A percentile compares a stretch with the other conserved stretches of the same genome.
Conservation (phyloP, 2,888 invertebrate genomes). For the Cantharis rufa region DNA sequence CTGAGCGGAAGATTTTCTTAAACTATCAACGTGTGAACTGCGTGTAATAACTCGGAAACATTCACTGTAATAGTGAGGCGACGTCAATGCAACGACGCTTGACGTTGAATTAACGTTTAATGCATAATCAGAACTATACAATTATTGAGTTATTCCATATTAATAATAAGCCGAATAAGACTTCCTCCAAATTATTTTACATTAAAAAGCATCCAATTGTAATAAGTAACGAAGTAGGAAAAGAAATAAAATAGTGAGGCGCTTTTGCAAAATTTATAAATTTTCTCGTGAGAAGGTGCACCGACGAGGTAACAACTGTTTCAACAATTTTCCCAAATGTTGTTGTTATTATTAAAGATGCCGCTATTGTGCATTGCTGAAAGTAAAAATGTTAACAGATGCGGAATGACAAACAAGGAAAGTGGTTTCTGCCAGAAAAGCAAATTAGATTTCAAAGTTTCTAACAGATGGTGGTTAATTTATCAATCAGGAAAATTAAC, state of each 20-base stretch:
- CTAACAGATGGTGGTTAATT: neutral
- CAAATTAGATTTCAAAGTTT: neutral
- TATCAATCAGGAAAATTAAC: neutral
- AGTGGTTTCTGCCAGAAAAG: neutral
- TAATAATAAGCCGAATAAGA: no score
- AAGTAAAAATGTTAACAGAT: neutral
- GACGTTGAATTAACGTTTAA: no score
- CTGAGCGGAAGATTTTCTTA: no score
- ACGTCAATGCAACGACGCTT: no score
- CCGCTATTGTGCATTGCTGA: neutral
- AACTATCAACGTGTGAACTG: no score
- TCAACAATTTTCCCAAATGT: neutral
- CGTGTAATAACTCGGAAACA: no score
- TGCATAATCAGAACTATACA: no score
- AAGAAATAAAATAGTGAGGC: neutral
- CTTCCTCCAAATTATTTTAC: no score
- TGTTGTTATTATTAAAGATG: neutral
- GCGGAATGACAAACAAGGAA: neutral
- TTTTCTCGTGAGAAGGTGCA: neutral
- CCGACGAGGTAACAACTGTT: neutral
- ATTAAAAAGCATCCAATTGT: no score
- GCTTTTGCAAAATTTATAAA: neutral
- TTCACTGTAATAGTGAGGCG: no score
- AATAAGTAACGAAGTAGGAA: neutral
- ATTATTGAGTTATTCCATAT: no score